Conservation (phyloP, 2,797 vertebrate genomes). For the Orestias chungarensis region DNA sequence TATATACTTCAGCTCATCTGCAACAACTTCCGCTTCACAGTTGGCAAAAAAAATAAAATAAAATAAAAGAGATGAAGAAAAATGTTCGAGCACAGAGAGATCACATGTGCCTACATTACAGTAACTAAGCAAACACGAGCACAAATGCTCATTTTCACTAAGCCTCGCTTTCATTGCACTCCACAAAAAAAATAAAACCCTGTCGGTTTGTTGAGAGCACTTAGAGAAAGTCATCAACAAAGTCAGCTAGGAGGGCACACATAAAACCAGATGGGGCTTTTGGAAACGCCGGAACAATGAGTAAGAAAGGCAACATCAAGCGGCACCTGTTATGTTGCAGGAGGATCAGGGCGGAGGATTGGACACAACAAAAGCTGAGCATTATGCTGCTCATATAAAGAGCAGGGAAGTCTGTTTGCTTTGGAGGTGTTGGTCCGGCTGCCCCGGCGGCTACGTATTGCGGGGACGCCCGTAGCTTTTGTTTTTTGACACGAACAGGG, state of each 20-base stretch:
- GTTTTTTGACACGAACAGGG: slow-evolving; percentile 82
- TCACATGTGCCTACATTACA: slow-evolving; percentile 34
- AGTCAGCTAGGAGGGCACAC: slow-evolving; percentile 64
- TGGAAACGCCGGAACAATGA: slow-evolving; percentile 72
- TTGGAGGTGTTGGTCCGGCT: slow-evolving; percentile 85
- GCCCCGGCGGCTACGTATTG: slow-evolving; percentile 78
- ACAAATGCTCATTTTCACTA: slow-evolving; percentile 39
- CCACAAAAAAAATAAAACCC: slow-evolving; percentile 57
- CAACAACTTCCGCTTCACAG: neutral
- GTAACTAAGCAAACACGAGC: slow-evolving; percentile 31
- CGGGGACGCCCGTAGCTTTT: slow-evolving; percentile 77
- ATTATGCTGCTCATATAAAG: slow-evolving; percentile 77
- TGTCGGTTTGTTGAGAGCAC: slow-evolving; percentile 62
- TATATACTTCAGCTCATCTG: neutral
- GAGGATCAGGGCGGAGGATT: slow-evolving; percentile 64
- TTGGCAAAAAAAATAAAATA: too few species aligned
- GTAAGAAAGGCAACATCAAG: slow-evolving; percentile 71
- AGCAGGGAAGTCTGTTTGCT: slow-evolving; percentile 76
- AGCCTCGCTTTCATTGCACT: slow-evolving; percentile 50
- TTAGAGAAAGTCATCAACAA: slow-evolving; percentile 66
- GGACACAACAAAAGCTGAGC: slow-evolving; percentile 72
- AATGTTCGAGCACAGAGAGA: slow-evolving; percentile 52
- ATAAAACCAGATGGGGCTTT: slow-evolving; percentile 59
- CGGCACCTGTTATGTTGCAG: slow-evolving; percentile 77
- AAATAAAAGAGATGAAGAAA: neutral